A percentile compares a stretch with the other conserved stretches of the same genome.
Conservation (phyloP, 2,797 vertebrate species). For the Sandelia bainsii region DNA sequence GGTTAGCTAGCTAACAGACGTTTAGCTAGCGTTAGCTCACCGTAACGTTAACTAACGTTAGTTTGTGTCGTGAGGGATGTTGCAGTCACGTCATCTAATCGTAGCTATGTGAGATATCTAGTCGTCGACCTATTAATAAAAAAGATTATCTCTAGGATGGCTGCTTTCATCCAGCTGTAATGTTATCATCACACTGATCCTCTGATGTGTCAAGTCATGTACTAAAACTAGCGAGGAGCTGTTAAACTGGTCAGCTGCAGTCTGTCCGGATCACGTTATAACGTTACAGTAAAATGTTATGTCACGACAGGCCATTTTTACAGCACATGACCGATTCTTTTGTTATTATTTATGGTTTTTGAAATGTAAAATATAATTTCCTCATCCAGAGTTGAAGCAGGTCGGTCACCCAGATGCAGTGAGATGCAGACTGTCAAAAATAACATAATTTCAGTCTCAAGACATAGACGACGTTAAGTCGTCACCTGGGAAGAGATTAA, state of each 20-base stretch:
- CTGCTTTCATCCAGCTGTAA: not conserved
- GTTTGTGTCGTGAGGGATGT: conserved; percentile 48
- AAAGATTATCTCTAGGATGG: not conserved
- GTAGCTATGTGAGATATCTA: not conserved
- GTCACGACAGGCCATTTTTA: conserved; percentile 46
- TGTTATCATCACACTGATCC: not conserved
- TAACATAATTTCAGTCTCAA: not conserved
- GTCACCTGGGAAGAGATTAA: conserved; percentile 6
- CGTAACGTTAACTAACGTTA: not conserved
- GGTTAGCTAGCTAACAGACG: not conserved
- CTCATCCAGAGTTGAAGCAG: conserved; percentile 6
- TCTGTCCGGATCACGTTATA: conserved; percentile 3
- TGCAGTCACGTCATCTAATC: conserved; percentile 32
- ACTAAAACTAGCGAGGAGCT: conserved; percentile 1
- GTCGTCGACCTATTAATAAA: not conserved
- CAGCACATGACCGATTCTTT: too few relatives aligned
- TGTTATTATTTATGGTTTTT: too few relatives aligned
- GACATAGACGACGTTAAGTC: not conserved
- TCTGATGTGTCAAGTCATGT: not conserved
- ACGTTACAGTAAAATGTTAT: conserved; percentile 4
- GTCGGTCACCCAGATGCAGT: not conserved
- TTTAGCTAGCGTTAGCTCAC: conserved; percentile 17
- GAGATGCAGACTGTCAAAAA: not conserved
- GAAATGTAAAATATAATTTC: not conserved
- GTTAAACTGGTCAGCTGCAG: conserved; percentile 28